Evolutionary conservation across 2,797 vertebrate species (phyloP).

Genomic region (Tragelaphus oryx): DNA sequence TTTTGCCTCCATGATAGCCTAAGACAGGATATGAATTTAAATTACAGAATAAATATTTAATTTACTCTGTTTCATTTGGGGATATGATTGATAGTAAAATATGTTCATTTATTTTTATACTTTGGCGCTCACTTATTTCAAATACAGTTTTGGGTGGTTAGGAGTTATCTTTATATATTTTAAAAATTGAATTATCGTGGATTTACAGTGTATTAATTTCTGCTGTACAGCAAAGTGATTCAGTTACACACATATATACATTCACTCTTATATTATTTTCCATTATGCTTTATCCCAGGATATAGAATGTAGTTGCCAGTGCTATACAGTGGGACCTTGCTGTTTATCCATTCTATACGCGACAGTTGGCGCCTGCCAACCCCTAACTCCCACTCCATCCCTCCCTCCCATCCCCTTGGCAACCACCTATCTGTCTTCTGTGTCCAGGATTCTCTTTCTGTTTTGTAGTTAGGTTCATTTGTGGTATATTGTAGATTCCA

Average conservation of each 20-base stretch:
- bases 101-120: neutral
- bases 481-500: neutral
- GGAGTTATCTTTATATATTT: neutral
- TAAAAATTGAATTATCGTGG: neutral
- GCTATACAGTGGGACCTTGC: neutral
- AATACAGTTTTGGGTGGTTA: neutral
- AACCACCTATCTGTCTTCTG: neutral
- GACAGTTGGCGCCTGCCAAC: neutral
- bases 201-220: neutral
- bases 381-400: neutral
- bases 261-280: neutral
- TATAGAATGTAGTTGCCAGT: neutral
- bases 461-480: neutral
- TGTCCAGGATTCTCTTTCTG: neutral
- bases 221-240: neutral
- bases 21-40: conserved; percentile 30
- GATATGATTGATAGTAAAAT: conserved; percentile 8
- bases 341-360: neutral
- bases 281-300: neutral
- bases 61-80: neutral
- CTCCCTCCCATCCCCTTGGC: neutral
- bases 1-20: neutral
- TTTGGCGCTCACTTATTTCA: conserved; percentile 16
- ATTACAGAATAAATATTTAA: conserved; percentile 53
- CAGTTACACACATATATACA: neutral